Percentiles rank a stretch among this genome's conserved stretches.
phyloP scores from a whole-genome alignment of 1,140 invertebrate genomes.

The Acromyrmex charruanus region DNA sequence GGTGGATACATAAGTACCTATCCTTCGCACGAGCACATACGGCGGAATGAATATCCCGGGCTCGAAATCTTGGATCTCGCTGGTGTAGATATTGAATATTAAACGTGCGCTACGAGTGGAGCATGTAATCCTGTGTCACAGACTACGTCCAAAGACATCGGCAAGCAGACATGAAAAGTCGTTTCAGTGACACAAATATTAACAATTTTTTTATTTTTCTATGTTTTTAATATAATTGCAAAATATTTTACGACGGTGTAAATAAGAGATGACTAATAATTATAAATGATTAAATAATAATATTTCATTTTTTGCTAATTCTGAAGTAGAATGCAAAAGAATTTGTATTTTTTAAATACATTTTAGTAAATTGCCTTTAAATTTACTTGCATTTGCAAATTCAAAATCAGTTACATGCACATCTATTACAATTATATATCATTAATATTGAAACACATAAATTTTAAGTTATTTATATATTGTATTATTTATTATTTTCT shows the following conservation, averaged over 20 bases:
- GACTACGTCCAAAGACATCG: not conserved
- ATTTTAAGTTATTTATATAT: too few relatives aligned
- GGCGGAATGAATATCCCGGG: constrained; percentile 55
- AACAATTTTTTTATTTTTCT: not conserved
- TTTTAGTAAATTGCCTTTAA: too few relatives aligned
- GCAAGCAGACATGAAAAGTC: not conserved
- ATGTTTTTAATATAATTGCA: not conserved
- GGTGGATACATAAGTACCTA: constrained; percentile 35
- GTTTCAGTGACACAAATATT: constrained; percentile 10
- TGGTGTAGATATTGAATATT: constrained; percentile 69
- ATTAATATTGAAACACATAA: too few relatives aligned
- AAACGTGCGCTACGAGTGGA: constrained; percentile 30
- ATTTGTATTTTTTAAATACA: too few relatives aligned
- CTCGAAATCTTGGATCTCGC: constrained; percentile 46
- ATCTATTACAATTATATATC: too few relatives aligned
- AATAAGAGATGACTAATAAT: constrained; percentile 6
- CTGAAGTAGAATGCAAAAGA: not conserved
- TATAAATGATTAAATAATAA: not conserved
- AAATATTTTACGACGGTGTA: not conserved
- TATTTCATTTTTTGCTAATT: not conserved
- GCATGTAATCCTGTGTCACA: constrained; percentile 30
- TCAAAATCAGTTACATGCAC: too few relatives aligned
- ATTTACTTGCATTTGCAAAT: too few relatives aligned
- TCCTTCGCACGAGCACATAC: constrained; percentile 57
- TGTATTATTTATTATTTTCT: too few relatives aligned